Conservation (phyloP, 2,113 vertebrate genomes). For the Tricholaema leucomelas region DNA sequence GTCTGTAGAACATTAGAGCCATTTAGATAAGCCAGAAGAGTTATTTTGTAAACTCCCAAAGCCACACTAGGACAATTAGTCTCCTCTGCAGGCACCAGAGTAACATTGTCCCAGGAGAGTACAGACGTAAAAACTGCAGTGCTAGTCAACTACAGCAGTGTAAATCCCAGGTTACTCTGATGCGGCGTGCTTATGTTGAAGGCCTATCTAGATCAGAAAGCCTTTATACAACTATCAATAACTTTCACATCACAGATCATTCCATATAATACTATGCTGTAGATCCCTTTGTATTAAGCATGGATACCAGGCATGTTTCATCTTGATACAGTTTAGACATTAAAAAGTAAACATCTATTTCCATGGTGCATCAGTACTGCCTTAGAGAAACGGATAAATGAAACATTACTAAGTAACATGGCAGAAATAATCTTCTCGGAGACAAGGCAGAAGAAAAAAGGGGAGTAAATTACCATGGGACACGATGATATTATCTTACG, state of each 20-base stretch:
- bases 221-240: neutral
- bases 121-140: neutral
- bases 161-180: neutral
- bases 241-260: neutral
- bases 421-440: neutral
- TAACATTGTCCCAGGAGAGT: rapidly evolving
- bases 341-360: neutral
- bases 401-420: neutral
- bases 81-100: neutral
- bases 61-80: neutral
- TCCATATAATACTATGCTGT: neutral
- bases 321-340: neutral
- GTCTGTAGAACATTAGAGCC: neutral
- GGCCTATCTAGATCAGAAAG: neutral
- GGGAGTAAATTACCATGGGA: neutral
- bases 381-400: neutral
- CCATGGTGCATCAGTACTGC: neutral
- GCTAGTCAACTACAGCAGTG: neutral
- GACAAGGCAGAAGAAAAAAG: neutral
- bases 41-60: neutral
- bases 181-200: neutral
- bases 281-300: neutral
- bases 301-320: neutral
- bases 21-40: neutral
- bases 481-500: neutral